phyloP scores from a whole-genome alignment of 2,888 invertebrate genomes.

The Cerastoderma edule region DNA sequence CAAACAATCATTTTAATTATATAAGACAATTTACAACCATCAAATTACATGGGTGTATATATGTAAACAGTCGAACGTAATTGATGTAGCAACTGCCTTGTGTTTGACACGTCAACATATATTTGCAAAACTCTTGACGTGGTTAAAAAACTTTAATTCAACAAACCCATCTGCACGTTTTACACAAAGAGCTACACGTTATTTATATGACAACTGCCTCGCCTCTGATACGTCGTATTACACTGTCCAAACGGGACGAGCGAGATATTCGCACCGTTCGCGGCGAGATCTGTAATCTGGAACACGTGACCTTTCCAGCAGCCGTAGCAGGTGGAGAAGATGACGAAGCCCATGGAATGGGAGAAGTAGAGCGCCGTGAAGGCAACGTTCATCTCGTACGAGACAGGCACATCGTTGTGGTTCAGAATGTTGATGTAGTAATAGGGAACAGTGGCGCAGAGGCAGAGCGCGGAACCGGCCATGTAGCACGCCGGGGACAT shows the following conservation, averaged over 20 bases:
- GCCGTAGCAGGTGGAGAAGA: not conserved
- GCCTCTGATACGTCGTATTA: constrained; percentile 1
- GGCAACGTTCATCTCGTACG: constrained; percentile 6
- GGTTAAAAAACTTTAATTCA: too few species aligned
- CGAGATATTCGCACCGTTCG: constrained; percentile 1
- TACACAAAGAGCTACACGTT: too few species aligned
- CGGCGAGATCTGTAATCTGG: not conserved
- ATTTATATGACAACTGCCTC: too few species aligned
- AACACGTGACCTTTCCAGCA: constrained; percentile 4
- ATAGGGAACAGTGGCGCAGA: constrained; percentile 21
- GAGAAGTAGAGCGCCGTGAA: constrained; percentile 13
- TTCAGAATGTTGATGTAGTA: constrained; percentile 22
- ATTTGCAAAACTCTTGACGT: too few species aligned
- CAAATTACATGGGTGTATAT: too few species aligned
- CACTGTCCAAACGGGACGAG: not conserved
- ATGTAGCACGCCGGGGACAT: constrained; percentile 13
- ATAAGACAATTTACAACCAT: too few species aligned
- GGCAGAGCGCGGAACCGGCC: constrained; percentile 8
- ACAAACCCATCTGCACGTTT: too few species aligned
- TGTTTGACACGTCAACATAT: too few species aligned
- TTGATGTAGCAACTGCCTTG: too few species aligned
- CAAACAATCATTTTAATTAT: too few species aligned
- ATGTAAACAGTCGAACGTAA: too few species aligned
- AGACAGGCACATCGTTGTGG: constrained; percentile 9
- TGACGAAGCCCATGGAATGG: constrained; percentile 1